Evolutionary conservation across 2,113 vertebrate genomes (phyloP), one percentile per base, ranked within the genome.

Genomic region (Microcebus lehilahytsara): DNA sequence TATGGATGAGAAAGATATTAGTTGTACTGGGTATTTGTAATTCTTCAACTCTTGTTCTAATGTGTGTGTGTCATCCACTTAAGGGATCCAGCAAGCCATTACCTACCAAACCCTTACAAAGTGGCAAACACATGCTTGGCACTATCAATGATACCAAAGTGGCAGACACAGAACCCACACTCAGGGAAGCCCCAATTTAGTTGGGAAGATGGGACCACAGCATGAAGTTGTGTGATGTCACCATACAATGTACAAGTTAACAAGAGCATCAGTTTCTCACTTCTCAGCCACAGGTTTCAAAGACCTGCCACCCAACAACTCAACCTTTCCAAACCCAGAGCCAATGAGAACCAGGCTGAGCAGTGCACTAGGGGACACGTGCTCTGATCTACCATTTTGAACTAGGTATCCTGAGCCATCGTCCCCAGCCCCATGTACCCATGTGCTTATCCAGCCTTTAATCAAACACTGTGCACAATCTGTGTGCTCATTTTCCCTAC

Each of bases 31-130:
- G 11, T 80, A 30, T 85, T 64, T 86, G 13, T 10, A 78, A 51
- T 71, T 92, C 74, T 56, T 92, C 89, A 81, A 90, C 10, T 97
- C 30, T 85, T 42, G 20, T 13, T 96, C 27, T 86, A 66, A 93
- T 20, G 8, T 25, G 34, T 40, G 5, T 40, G 5, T 60, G 10
- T 80, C 42, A 92, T 32, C 58, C 60, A 72, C 42, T 85, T 69
- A 95, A 85, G 42, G 72, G n/a, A 88, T 40, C 66, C 40, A 60
- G 85, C 30, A 81, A 71, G 25, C 23, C 20, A 22, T 22, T 37
- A 60, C n/a, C 49, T 34, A 49, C 32, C 32, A 56, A 95, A 42
- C 9, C 23, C 46, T 19, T 78, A 60, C 20, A 83, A 74, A 58
- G n/a, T 71, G n/a, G 42, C 88, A 95, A 91, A 71, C 7, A 58